These are phyloP conservation scores for Musca domestica DNA, from an alignment of 1,140 invertebrate species.

Conservation along the genomic window DNA sequence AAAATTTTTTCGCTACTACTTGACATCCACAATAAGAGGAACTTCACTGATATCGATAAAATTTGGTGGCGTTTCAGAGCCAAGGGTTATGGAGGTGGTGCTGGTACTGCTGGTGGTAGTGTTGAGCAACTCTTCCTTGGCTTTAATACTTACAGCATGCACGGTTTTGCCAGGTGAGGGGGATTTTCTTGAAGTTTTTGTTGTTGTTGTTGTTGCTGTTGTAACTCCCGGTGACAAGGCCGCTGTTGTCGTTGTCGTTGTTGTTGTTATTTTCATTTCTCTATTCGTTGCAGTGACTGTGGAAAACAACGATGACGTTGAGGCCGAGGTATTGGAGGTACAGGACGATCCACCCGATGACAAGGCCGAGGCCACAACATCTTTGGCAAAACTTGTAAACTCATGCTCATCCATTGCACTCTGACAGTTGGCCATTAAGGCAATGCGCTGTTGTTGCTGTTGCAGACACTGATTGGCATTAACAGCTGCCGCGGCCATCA, in stretches of 20 bases:
- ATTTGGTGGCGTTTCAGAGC: conserved; percentile 50
- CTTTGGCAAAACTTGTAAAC: conserved; percentile 11
- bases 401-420: conserved; percentile 31
- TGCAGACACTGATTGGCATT: conserved; percentile 53
- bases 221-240: no score
- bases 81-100: conserved; percentile 34
- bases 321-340: neutral
- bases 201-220: no score
- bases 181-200: neutral
- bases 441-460: conserved; percentile 46
- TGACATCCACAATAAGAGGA: conserved; percentile 55
- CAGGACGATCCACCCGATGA: conserved; percentile 41
- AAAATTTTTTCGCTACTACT: conserved; percentile 50
- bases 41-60: conserved; percentile 54
- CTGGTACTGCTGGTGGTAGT: conserved; percentile 27
- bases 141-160: no score
- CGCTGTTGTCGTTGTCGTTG: conserved; percentile 23
- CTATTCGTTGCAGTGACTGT: conserved; percentile 25
- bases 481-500: conserved; percentile 52
- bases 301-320: conserved; percentile 31
- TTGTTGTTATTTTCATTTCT: conserved; percentile 30
- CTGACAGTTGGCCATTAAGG: conserved; percentile 35
- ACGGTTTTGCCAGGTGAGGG: neutral
- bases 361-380: conserved; percentile 37
- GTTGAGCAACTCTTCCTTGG: neutral